Conservation (phyloP, 2,797 vertebrate species). For the Zalophus californianus region DNA sequence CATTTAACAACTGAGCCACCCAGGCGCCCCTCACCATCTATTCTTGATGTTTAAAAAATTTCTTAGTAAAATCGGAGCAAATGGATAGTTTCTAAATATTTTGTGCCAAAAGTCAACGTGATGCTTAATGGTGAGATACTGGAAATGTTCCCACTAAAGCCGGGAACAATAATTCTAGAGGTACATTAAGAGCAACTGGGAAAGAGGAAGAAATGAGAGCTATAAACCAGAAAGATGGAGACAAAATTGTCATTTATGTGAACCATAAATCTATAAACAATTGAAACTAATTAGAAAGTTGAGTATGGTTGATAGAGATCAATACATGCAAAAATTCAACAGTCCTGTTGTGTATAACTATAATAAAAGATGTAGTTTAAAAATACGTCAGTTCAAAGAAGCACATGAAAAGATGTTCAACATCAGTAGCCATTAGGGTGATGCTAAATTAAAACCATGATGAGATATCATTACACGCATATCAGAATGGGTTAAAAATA, state of each 20-base stretch:
- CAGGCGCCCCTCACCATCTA: not conserved
- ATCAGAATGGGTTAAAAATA: not conserved
- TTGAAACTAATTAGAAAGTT: not conserved
- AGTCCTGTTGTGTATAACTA: not conserved
- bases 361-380: not conserved
- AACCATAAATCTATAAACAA: not conserved
- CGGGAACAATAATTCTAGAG: constrained; percentile 37
- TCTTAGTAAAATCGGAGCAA: constrained; percentile 43
- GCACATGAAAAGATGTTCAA: not conserved
- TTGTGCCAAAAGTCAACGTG: constrained; percentile 47
- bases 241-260: not conserved
- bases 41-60: not conserved
- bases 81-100: constrained; percentile 60
- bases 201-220: not conserved
- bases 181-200: not conserved
- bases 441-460: not conserved
- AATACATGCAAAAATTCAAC: not conserved
- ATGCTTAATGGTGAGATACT: not conserved
- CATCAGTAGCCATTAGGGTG: not conserved
- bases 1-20: no score
- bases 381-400: constrained; percentile 18
- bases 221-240: not conserved
- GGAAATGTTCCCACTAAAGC: constrained; percentile 8
- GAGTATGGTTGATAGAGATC: not conserved
- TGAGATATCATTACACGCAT: not conserved